These are phyloP conservation scores for Hypomecis atomaria DNA, from an alignment of 2,888 invertebrate species.

Conservation along the genomic window DNA sequence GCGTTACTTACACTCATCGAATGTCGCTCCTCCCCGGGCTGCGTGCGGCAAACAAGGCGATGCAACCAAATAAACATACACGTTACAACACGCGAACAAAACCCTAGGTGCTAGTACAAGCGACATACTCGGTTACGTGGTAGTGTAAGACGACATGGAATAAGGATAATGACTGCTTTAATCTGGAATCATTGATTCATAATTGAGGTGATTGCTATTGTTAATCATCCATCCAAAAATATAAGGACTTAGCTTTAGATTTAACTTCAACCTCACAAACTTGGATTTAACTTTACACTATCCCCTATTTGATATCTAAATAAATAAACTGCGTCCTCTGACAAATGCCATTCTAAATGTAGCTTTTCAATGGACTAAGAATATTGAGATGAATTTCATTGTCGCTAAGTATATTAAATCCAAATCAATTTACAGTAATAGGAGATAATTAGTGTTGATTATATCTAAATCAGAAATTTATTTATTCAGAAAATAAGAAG, in stretches of 20 bases:
- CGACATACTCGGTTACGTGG: constrained; percentile 38
- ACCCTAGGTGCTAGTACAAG: constrained; percentile 36
- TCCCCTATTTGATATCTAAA: too few relatives aligned
- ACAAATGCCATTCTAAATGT: too few relatives aligned
- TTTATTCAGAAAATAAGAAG: too few relatives aligned
- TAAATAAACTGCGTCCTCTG: too few relatives aligned
- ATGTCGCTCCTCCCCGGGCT: constrained; percentile 88
- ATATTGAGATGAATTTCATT: too few relatives aligned
- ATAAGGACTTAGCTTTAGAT: not conserved
- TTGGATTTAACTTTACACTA: too few relatives aligned
- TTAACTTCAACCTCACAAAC: too few relatives aligned
- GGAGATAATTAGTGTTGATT: too few relatives aligned
- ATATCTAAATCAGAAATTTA: too few relatives aligned
- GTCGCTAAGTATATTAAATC: too few relatives aligned
- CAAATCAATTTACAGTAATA: too few relatives aligned
- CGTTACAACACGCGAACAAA: constrained; percentile 67
- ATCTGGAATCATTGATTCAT: not conserved
- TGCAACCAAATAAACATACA: constrained; percentile 80
- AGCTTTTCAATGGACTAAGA: too few relatives aligned
- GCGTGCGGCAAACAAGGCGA: constrained; percentile 80
- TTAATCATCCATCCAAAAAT: not conserved
- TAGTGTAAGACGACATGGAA: constrained; percentile 20
- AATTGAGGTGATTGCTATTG: not conserved
- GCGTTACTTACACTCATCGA: constrained; percentile 88
- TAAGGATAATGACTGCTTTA: not conserved